These are phyloP conservation scores for Aradophagus sp. DNA, from an alignment of 1,140 invertebrate species.

Conservation along the genomic window DNA sequence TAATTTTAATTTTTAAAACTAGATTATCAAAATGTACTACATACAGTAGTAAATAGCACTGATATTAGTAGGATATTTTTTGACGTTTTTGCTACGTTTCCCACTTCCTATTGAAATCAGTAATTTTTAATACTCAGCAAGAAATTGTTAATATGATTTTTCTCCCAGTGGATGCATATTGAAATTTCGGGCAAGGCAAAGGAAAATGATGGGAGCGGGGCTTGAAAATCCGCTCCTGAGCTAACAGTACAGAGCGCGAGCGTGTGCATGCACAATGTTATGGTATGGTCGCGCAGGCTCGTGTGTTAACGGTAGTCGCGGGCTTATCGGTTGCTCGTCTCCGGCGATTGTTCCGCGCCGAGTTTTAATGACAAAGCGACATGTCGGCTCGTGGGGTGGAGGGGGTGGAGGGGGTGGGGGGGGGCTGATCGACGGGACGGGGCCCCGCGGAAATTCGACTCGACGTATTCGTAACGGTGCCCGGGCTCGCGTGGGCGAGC, in stretches of 20 bases:
- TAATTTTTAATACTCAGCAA: no score
- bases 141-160: no score
- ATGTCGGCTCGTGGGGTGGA: conserved; percentile 14
- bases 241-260: conserved; percentile 35
- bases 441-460: conserved; percentile 27
- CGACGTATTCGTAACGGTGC: conserved; percentile 40
- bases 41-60: no score
- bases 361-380: conserved; percentile 46
- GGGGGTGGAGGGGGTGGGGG: no score
- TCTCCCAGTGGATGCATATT: no score
- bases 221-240: conserved; percentile 37
- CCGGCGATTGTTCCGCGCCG: conserved; percentile 14
- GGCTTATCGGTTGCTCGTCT: conserved; percentile 41
- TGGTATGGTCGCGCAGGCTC: conserved; percentile 3
- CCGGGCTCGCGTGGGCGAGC: conserved; percentile 23
- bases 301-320: conserved; percentile 53
- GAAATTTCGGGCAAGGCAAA: no score
- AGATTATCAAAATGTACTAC: no score
- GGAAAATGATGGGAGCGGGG: no score
- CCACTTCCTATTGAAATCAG: no score
- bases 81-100: no score
- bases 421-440: conserved; percentile 44
- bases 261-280: conserved; percentile 14
- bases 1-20: no score
- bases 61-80: no score